These are phyloP conservation scores for Cantharis rustica DNA, from an alignment of 2,888 invertebrate species.

Conservation along the genomic window DNA sequence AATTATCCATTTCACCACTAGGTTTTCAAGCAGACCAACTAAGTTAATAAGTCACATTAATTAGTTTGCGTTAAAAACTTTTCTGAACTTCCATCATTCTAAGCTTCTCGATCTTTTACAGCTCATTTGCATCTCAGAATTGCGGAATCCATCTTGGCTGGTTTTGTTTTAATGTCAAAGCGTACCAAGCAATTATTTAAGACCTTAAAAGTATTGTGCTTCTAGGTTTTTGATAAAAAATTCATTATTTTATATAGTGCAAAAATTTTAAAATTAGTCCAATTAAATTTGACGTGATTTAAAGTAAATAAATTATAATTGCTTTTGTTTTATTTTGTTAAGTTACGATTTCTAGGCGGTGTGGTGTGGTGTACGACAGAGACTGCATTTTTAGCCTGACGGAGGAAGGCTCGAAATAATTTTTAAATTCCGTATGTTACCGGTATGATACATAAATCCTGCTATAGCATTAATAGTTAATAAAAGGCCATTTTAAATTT, in stretches of 20 bases:
- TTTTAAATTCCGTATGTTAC: neutral
- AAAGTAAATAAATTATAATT: neutral
- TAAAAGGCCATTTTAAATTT: slow-evolving; percentile 15
- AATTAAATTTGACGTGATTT: neutral
- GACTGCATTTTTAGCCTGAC: neutral
- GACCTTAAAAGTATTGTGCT: slow-evolving; percentile 34
- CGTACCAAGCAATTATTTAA: slow-evolving; percentile 48
- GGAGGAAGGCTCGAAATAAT: neutral
- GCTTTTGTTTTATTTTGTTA: neutral
- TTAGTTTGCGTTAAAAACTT: slow-evolving; percentile 42
- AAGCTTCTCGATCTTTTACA: slow-evolving; percentile 54
- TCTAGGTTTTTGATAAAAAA: slow-evolving; percentile 13
- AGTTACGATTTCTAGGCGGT: neutral
- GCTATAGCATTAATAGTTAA: slow-evolving; percentile 4
- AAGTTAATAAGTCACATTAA: slow-evolving; percentile 45
- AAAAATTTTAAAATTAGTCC: neutral
- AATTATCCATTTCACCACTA: slow-evolving; percentile 50
- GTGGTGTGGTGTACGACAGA: neutral
- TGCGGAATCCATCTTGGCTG: slow-evolving; percentile 51
- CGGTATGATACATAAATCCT: neutral
- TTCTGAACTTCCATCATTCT: slow-evolving; percentile 42
- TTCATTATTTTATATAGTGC: neutral
- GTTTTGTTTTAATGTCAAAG: slow-evolving; percentile 51
- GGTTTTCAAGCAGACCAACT: slow-evolving; percentile 44
- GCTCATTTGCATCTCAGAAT: slow-evolving; percentile 57